Conservation (phyloP, 2,113 vertebrate genomes). For the Reinhardtius hippoglossoides region DNA sequence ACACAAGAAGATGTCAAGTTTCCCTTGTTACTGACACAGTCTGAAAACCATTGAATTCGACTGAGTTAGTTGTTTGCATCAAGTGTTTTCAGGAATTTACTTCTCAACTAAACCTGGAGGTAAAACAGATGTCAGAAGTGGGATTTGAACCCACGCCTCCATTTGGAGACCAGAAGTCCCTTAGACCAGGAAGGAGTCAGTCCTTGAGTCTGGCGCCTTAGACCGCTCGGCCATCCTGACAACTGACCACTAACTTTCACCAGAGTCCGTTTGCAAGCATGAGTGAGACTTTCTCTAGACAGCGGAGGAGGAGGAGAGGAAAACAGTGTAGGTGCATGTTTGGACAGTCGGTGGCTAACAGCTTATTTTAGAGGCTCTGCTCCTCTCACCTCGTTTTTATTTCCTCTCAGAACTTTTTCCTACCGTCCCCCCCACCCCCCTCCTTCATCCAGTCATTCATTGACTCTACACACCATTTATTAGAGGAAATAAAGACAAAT, state of each 20-base stretch:
- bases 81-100: too few species aligned
- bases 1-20: too few species aligned
- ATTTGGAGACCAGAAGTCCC: conserved; percentile 5
- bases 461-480: conserved; percentile 41
- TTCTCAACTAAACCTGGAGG: too few species aligned
- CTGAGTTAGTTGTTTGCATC: too few species aligned
- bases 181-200: too few species aligned
- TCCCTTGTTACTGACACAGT: too few species aligned
- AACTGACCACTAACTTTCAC: too few species aligned
- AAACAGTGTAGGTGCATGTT: conserved; percentile 48
- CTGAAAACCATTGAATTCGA: too few species aligned
- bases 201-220: too few species aligned
- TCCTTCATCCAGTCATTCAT: conserved; percentile 16
- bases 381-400: conserved; percentile 67
- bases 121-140: conserved; percentile 83
- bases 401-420: conserved; percentile 58
- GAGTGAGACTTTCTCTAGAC: not conserved
- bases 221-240: too few species aligned
- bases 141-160: conserved; percentile 63
- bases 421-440: conserved; percentile 36
- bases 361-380: conserved; percentile 67
- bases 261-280: not conserved
- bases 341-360: conserved; percentile 61
- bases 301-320: conserved; percentile 4
- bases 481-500: conserved; percentile 21